Conservation (phyloP, 2,888 invertebrate species). For the Agapetus fuscipes region DNA sequence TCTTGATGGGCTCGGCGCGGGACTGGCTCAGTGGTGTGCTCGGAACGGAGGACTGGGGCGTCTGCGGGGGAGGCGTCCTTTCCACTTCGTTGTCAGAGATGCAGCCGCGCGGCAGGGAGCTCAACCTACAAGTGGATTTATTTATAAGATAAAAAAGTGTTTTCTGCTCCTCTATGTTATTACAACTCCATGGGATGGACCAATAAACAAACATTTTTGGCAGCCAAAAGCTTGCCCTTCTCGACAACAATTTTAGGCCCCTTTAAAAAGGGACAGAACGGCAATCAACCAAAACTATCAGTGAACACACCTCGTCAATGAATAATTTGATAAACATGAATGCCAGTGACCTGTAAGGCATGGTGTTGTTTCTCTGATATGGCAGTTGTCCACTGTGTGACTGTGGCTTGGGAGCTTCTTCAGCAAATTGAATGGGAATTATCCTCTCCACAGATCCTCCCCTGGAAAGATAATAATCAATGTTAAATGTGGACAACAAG, state of each 20-base stretch:
- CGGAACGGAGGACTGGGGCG: constrained; percentile 38
- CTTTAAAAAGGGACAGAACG: too few species aligned
- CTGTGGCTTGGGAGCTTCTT: constrained; percentile 21
- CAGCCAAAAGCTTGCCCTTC: too few species aligned
- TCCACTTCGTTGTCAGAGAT: constrained; percentile 25
- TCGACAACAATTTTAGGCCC: too few species aligned
- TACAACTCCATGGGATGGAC: too few species aligned
- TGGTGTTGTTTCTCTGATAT: constrained; percentile 21
- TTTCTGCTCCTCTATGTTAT: background rate
- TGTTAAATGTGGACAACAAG: too few species aligned
- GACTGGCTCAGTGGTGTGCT: constrained; percentile 27
- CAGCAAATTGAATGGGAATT: constrained; percentile 38
- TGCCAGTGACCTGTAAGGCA: constrained; percentile 30
- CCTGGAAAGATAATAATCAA: constrained; percentile 24
- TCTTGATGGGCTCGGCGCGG: constrained; percentile 60
- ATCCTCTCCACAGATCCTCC: constrained; percentile 45
- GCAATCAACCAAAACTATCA: too few species aligned
- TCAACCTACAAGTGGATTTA: constrained; percentile 13
- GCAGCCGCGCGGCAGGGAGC: constrained; percentile 13
- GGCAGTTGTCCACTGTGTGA: constrained; percentile 12
- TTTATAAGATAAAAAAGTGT: background rate
- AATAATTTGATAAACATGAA: too few species aligned
- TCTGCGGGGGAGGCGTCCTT: constrained; percentile 48
- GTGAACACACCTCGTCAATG: too few species aligned
- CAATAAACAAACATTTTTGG: too few species aligned